phyloP scores from a whole-genome alignment of 2,113 vertebrate species.

The Gymnobelideus leadbeateri region DNA sequence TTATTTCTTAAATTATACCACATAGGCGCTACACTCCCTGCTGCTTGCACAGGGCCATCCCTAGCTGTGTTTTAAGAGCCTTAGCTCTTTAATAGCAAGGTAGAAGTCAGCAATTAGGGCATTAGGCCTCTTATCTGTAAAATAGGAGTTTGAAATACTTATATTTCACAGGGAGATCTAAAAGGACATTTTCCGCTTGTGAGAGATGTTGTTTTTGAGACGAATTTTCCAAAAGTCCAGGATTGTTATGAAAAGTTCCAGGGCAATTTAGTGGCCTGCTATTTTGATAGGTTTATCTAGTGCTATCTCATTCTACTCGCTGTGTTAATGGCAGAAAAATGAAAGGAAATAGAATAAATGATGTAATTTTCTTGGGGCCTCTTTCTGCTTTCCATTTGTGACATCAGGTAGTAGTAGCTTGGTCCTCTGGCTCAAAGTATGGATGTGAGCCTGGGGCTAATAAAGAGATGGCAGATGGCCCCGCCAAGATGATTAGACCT shows the following conservation, averaged over 20 bases:
- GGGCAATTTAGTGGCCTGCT: neutral
- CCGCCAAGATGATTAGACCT: slow-evolving; percentile 64
- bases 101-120: neutral
- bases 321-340: neutral
- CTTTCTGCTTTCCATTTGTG: slow-evolving; percentile 28
- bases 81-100: neutral
- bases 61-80: neutral
- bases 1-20: neutral
- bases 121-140: slow-evolving; percentile 6
- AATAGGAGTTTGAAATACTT: slow-evolving; percentile 8
- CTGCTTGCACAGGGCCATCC: neutral
- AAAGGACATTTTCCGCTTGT: neutral
- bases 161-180: slow-evolving; percentile 9
- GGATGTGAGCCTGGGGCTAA: slow-evolving; percentile 16
- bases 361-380: neutral
- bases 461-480: slow-evolving; percentile 69
- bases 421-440: slow-evolving; percentile 8
- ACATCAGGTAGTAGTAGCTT: slow-evolving; percentile 51
- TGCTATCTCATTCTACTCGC: neutral
- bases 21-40: neutral
- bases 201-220: neutral
- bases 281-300: slow-evolving; percentile 33
- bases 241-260: slow-evolving; percentile 8
- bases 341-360: neutral
- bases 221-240: neutral